Conservation (phyloP, 2,113 vertebrate genomes). For the Sinocyclocheilus rhinocerous region DNA sequence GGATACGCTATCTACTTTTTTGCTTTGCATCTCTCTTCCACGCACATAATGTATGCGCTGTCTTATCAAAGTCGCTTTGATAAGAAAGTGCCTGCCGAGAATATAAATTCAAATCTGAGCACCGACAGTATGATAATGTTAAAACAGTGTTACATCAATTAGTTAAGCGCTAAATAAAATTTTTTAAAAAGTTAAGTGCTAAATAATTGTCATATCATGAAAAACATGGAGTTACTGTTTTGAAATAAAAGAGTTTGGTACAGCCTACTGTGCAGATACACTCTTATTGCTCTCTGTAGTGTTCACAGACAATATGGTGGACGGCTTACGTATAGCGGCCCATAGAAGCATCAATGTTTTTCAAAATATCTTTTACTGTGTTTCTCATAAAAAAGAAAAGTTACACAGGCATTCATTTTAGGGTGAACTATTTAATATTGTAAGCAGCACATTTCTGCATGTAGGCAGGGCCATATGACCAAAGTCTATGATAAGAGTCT, state of each 20-base stretch:
- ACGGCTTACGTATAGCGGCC: too few species aligned
- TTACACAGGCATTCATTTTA: neutral
- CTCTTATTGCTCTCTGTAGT: too few species aligned
- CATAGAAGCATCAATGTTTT: too few species aligned
- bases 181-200: neutral
- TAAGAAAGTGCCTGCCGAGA: slow-evolving; percentile 18
- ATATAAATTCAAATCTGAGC: slow-evolving; percentile 16
- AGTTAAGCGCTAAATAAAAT: neutral
- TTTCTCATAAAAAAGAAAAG: too few species aligned
- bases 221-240: neutral
- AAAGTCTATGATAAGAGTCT: too few species aligned
- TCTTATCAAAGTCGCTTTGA: slow-evolving; percentile 30
- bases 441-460: too few species aligned
- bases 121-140: neutral
- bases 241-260: too few species aligned
- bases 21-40: slow-evolving; percentile 20
- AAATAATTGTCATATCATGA: neutral
- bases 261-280: too few species aligned
- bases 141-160: slow-evolving; percentile 6
- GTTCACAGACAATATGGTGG: too few species aligned
- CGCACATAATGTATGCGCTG: slow-evolving; percentile 3
- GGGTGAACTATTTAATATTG: neutral
- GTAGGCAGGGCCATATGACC: too few species aligned
- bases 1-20: slow-evolving; percentile 8
- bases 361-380: too few species aligned